Conservation (phyloP, 2,113 vertebrate species). For the Eurypyga helias region DNA sequence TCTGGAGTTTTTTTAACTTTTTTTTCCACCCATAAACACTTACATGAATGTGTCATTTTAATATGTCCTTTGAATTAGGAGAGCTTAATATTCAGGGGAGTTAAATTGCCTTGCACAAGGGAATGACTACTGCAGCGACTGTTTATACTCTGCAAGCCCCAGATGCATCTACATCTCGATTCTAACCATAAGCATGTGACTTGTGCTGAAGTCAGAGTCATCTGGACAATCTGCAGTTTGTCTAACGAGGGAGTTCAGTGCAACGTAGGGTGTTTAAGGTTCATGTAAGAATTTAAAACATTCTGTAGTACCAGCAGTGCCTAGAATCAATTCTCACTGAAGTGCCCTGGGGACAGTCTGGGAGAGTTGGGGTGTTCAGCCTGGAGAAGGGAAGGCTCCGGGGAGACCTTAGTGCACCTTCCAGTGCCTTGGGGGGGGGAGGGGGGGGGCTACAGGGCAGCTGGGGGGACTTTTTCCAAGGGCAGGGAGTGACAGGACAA, state of each 20-base stretch:
- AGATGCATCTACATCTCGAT: not conserved
- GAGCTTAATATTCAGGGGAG: not conserved
- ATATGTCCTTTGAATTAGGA: not conserved
- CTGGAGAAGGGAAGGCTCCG: too few relatives aligned
- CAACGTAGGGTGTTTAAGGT: not conserved
- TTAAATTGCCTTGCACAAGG: not conserved
- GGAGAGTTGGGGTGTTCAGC: too few relatives aligned
- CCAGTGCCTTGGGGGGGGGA: too few relatives aligned
- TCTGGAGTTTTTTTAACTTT: not conserved
- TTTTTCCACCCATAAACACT: not conserved
- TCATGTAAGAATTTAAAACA: not conserved
- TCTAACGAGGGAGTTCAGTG: not conserved
- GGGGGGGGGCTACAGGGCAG: too few relatives aligned
- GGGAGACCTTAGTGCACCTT: too few relatives aligned
- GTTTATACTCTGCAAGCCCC: not conserved
- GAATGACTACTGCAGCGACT: not conserved
- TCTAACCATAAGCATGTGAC: not conserved
- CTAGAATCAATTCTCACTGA: not conserved
- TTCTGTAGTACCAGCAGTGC: not conserved
- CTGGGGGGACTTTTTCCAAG: too few relatives aligned
- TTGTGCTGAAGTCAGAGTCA: not conserved
- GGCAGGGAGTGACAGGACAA: too few relatives aligned
- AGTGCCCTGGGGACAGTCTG: too few relatives aligned
- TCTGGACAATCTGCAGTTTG: not conserved
- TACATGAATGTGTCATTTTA: not conserved